Percentiles rank a stretch among this genome's conserved stretches.
Evolutionary conservation across 37 sponge, comb jelly and placozoan genomes (phyloP).

Genomic region (Bolinopsis microptera): DNA sequence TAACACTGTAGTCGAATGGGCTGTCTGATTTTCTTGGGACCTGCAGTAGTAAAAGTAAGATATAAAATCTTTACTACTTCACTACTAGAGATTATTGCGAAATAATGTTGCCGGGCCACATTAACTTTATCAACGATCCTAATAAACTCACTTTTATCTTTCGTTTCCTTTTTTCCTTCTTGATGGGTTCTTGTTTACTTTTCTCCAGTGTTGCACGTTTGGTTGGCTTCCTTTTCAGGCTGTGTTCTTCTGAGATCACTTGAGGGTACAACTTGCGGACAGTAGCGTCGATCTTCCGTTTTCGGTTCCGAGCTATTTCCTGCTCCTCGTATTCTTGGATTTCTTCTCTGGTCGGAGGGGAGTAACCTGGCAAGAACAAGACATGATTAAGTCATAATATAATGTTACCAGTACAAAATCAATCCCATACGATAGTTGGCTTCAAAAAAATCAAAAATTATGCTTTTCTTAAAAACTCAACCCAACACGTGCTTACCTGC

Average conservation of each 20-base stretch:
- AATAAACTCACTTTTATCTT: slow-evolving; percentile 46
- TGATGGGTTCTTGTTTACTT: slow-evolving; percentile 58
- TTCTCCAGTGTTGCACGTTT: slow-evolving; percentile 45
- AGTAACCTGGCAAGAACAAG: slow-evolving; percentile 16
- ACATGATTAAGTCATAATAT: no score
- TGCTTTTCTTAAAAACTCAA: no score
- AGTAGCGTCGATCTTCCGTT: slow-evolving; percentile 57
- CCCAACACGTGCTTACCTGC: no score
- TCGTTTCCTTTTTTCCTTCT: slow-evolving; percentile 46
- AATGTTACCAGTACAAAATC: no score
- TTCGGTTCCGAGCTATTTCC: slow-evolving; percentile 54
- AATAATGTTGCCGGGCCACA: no score
- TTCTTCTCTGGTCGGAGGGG: slow-evolving; percentile 48
- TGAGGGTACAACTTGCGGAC: slow-evolving; percentile 60
- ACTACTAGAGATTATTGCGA: no score
- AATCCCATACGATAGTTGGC: no score
- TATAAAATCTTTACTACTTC: no score
- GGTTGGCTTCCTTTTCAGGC: slow-evolving; percentile 24
- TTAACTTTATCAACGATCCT: no score
- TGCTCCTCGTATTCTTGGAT: slow-evolving; percentile 55
- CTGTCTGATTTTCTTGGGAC: slow-evolving; percentile 52
- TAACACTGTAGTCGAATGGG: slow-evolving; percentile 59
- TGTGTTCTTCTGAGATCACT: slow-evolving; percentile 55
- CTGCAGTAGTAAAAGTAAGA: no score
- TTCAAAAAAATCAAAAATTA: no score